Conservation (phyloP, 2,113 vertebrate species). For the Leucoraja erinaceus region DNA sequence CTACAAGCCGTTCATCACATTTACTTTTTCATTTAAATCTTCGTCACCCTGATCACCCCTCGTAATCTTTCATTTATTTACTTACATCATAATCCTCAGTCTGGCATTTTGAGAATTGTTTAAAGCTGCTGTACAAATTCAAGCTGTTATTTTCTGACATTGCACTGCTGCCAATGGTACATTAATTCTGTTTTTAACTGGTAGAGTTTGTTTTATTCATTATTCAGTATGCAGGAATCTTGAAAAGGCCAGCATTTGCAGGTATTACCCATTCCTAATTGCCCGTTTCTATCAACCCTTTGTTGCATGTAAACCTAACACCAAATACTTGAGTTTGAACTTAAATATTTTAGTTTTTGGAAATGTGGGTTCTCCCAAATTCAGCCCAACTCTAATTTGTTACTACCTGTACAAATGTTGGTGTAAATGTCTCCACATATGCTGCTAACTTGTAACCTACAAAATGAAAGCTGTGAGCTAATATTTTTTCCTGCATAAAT, state of each 20-base stretch:
- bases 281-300: no score
- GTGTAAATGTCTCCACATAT: neutral
- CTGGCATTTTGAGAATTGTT: neutral
- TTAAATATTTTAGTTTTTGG: neutral
- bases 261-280: no score
- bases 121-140: neutral
- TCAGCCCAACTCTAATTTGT: neutral
- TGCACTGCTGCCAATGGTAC: neutral
- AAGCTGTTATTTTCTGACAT: neutral
- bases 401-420: neutral
- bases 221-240: no score
- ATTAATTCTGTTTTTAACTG: neutral
- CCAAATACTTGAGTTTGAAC: neutral
- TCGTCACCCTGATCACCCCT: neutral
- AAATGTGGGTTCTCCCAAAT: no score
- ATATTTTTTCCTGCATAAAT: neutral
- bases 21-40: neutral
- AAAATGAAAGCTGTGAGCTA: neutral
- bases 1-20: neutral
- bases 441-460: neutral
- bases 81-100: neutral
- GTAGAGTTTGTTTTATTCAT: neutral
- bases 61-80: neutral
- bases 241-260: no score
- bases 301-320: neutral